Percentiles rank a stretch among this genome's conserved stretches.
These are phyloP conservation scores for Oncorhynchus keta DNA, from an alignment of 2,113 vertebrate species.

Conservation along the genomic window DNA sequence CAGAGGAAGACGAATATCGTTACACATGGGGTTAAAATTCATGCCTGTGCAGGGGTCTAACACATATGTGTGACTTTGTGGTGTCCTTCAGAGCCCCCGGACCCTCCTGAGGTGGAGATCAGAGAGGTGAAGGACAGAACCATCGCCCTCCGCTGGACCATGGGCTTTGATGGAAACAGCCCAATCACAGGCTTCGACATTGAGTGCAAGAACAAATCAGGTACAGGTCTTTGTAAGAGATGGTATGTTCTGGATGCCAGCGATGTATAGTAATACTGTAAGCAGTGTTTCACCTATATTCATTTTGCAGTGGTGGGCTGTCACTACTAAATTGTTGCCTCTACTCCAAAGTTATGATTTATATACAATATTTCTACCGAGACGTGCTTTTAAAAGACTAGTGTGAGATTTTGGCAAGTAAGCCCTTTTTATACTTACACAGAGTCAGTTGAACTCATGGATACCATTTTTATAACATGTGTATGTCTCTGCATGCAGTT, in stretches of 20 bases:
- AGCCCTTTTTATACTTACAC: no score
- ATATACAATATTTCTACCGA: no score
- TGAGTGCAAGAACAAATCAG: constrained; percentile 98
- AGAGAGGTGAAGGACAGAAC: constrained; percentile 94
- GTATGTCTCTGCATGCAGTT: no score
- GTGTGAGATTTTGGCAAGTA: no score
- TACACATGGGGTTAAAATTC: neutral
- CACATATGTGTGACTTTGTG: neutral
- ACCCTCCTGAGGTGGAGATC: constrained; percentile 97
- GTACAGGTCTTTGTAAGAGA: constrained; percentile 59
- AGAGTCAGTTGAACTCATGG: no score
- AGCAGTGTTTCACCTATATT: neutral
- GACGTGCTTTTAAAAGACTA: no score
- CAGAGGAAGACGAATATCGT: no score
- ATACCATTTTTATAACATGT: no score
- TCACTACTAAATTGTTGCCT: no score
- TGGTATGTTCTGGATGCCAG: neutral
- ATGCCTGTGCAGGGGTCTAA: no score
- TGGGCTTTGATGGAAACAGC: constrained; percentile 98
- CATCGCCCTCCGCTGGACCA: constrained; percentile 96
- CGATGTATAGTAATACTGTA: neutral
- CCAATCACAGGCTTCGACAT: constrained; percentile 97
- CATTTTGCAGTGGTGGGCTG: no score
- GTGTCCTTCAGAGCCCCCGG: constrained; percentile 83
- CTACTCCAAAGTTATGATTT: neutral